Base-by-base conservation (phyloP, 2,888 invertebrate genomes). In the Callinectes sapidus region DNA sequence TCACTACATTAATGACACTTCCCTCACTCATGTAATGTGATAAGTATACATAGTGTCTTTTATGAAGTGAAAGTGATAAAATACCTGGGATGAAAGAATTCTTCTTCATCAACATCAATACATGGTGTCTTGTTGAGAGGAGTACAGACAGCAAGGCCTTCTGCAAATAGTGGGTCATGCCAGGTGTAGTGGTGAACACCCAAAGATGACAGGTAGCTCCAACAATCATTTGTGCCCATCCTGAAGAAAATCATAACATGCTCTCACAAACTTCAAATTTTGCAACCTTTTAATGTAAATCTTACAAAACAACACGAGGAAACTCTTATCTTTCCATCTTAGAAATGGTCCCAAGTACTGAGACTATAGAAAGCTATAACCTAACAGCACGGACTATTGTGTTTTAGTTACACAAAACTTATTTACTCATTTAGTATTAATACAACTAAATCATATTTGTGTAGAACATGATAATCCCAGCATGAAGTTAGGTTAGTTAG, bases 41-140 rank as follows among this genome's bases (percentile, higher is more conserved):
- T 71, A 71, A 48, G 6, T 28, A 71, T 71, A 28, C 71, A 71
- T 71, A 28, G 28, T 71, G 10, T 71, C 28, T 13, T 71, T 13
- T 28, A 71, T 28, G 28, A 71, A 71, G 71, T 28, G n/a, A 71
- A 16, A 61, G 39, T 18, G 42, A 1, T 77, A 6, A 5, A n/a
- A n/a, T 89, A 91, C 91, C 89, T 91, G 48, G 32, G 54, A 77
- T 90, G 90, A 8, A 88, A 42, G n/a, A 90, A 88, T 16, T 88
- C 90, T 28, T 92, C 92, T 18, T 92, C 90, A 90, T 92, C 92
- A 10, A 92, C 10, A 71, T 92, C 90, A 81, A 92, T 39, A 32
- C 89, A 92, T 18, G 92, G 92, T 18, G 87, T 61, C 35, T 92
- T 92, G n/a, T 32, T 42, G 14, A 92, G 61, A 71, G 90, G 90